Conservation (phyloP, 2,888 invertebrate species). For the Selenia dentaria region DNA sequence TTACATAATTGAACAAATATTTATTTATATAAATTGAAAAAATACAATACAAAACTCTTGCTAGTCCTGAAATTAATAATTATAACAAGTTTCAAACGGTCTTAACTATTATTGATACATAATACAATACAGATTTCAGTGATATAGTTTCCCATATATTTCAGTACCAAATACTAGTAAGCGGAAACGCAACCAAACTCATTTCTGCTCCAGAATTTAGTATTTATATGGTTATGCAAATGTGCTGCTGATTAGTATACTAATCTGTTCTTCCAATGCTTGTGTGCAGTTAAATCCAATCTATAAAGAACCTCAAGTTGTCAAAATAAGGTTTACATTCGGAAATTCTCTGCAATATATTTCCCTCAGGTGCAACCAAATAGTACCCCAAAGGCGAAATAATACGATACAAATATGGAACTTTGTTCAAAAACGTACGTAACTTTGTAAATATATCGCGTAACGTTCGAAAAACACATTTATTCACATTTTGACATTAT, state of each 20-base stretch:
- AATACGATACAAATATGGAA: slow-evolving; percentile 28
- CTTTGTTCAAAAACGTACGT: slow-evolving; percentile 14
- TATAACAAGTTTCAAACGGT: too few species aligned
- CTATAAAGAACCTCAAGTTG: slow-evolving; percentile 9
- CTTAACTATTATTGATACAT: too few species aligned
- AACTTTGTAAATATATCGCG: slow-evolving; percentile 12
- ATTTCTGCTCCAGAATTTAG: slow-evolving; percentile 10
- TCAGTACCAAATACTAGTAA: not conserved
- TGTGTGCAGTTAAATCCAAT: not conserved
- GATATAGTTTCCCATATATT: not conserved
- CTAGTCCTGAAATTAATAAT: too few species aligned
- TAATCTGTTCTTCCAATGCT: not conserved
- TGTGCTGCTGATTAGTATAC: too few species aligned
- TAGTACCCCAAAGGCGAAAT: slow-evolving; percentile 25
- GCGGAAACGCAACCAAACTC: slow-evolving; percentile 12
- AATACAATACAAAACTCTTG: too few species aligned
- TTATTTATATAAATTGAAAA: too few species aligned
- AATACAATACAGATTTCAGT: too few species aligned
- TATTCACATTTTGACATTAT: too few species aligned
- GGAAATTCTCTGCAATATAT: slow-evolving; percentile 11
- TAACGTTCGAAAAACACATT: too few species aligned
- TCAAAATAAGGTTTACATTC: slow-evolving; percentile 18
- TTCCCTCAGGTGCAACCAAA: slow-evolving; percentile 29
- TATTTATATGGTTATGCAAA: slow-evolving; percentile 11
- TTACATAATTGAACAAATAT: too few species aligned